These are phyloP conservation scores for Rhagoletis pomonella DNA, from an alignment of 1,140 invertebrate species.

Conservation along the genomic window DNA sequence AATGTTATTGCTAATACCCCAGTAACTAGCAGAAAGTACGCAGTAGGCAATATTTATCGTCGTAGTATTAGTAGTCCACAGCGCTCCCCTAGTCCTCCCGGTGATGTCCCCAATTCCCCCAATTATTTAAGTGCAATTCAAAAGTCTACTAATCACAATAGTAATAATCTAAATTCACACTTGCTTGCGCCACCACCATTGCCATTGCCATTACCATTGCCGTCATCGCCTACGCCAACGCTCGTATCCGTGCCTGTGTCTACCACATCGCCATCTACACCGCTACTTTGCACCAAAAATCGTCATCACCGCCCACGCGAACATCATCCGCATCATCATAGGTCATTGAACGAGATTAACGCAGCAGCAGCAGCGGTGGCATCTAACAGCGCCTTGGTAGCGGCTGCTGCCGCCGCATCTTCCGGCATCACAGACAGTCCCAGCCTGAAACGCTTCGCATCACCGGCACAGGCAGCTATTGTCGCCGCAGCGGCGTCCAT, in stretches of 20 bases:
- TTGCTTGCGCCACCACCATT: slow-evolving; percentile 50
- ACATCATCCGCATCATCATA: slow-evolving; percentile 50
- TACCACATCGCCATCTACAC: slow-evolving; percentile 19
- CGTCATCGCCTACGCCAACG: not conserved
- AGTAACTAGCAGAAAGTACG: slow-evolving; percentile 43
- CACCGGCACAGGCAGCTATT: slow-evolving; percentile 59
- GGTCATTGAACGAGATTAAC: slow-evolving; percentile 54
- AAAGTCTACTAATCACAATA: slow-evolving; percentile 69
- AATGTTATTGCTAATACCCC: slow-evolving; percentile 9
- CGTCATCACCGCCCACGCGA: slow-evolving; percentile 38
- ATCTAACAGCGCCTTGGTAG: slow-evolving; percentile 28
- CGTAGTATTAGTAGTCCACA: slow-evolving; percentile 39
- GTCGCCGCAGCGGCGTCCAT: slow-evolving; percentile 56
- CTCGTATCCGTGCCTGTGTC: slow-evolving; percentile 11
- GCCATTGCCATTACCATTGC: slow-evolving; percentile 35
- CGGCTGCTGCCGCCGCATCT: not conserved
- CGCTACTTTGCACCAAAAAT: slow-evolving; percentile 53
- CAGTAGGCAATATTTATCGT: slow-evolving; percentile 25
- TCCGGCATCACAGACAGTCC: slow-evolving; percentile 57
- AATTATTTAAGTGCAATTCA: slow-evolving; percentile 68
- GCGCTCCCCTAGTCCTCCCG: slow-evolving; percentile 3
- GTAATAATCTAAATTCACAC: slow-evolving; percentile 62
- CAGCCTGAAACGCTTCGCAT: slow-evolving; percentile 62
- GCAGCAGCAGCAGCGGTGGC: slow-evolving; percentile 40
- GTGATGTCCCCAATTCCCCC: not conserved